phyloP scores from a whole-genome alignment of 2,888 invertebrate species.

The Dicyrtoma fusca region DNA sequence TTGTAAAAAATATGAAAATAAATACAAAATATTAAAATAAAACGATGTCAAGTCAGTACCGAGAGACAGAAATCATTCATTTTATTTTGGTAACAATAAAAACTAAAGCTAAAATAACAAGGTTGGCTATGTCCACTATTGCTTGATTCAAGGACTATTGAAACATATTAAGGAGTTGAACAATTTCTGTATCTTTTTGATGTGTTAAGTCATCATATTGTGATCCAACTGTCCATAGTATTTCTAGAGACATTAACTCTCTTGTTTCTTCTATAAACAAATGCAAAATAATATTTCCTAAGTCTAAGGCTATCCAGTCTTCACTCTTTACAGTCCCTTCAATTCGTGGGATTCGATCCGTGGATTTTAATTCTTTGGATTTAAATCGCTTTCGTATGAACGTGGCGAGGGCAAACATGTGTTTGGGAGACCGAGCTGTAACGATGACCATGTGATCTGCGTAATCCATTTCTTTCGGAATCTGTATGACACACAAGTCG shows the following conservation, averaged over 20 bases:
- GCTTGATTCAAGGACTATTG: too few species aligned
- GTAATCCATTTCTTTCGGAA: constrained; percentile 76
- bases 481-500: constrained; percentile 78
- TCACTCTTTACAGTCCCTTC: constrained; percentile 72
- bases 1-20: neutral
- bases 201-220: constrained; percentile 69
- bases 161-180: constrained; percentile 46
- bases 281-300: constrained; percentile 91
- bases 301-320: constrained; percentile 88
- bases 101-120: too few species aligned
- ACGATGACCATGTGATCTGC: constrained; percentile 84
- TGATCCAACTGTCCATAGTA: constrained; percentile 84
- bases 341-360: constrained; percentile 72
- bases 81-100: too few species aligned
- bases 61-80: neutral
- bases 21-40: neutral
- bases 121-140: too few species aligned
- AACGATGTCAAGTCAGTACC: neutral
- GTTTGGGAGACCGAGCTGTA: constrained; percentile 68
- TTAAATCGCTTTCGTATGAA: constrained; percentile 78
- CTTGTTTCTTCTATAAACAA: constrained; percentile 76
- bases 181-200: constrained; percentile 49
- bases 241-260: constrained; percentile 81
- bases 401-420: constrained; percentile 73
- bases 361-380: constrained; percentile 66